phyloP scores from a whole-genome alignment of 2,797 vertebrate genomes.

The Spheniscus humboldti region DNA sequence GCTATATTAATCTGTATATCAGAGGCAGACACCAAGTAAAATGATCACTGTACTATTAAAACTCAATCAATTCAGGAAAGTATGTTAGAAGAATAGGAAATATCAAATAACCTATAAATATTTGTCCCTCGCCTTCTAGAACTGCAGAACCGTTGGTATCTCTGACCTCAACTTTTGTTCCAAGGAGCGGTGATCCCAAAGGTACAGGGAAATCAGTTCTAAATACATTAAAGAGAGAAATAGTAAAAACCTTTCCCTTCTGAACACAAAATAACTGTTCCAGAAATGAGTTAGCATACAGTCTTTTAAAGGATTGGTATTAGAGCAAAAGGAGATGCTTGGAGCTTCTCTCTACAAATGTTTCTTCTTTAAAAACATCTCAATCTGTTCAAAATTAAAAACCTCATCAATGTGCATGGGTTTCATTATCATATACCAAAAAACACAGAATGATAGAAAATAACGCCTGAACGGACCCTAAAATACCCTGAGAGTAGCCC shows the following conservation, averaged over 20 bases:
- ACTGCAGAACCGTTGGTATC: slow-evolving; percentile 74
- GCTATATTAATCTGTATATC: not conserved
- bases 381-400: not conserved
- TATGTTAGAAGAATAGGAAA: slow-evolving; percentile 27
- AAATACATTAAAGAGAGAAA: slow-evolving; percentile 8
- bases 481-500: not conserved
- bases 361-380: not conserved
- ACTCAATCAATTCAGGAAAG: not conserved
- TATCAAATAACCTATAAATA: slow-evolving; percentile 85
- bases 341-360: not conserved
- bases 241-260: not conserved
- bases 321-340: not conserved
- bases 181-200: slow-evolving; percentile 84
- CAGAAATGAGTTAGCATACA: not conserved
- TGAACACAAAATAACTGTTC: not conserved
- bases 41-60: not conserved
- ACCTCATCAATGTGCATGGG: not conserved
- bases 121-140: slow-evolving; percentile 88
- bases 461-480: not conserved
- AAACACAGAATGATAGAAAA: not conserved
- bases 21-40: not conserved
- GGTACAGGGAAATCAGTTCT: slow-evolving; percentile 76
- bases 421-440: not conserved
- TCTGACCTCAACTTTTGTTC: slow-evolving; percentile 87
- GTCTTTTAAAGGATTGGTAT: not conserved